phyloP scores from a whole-genome alignment of 2,113 vertebrate species.

The Tragelaphus strepsiceros region DNA sequence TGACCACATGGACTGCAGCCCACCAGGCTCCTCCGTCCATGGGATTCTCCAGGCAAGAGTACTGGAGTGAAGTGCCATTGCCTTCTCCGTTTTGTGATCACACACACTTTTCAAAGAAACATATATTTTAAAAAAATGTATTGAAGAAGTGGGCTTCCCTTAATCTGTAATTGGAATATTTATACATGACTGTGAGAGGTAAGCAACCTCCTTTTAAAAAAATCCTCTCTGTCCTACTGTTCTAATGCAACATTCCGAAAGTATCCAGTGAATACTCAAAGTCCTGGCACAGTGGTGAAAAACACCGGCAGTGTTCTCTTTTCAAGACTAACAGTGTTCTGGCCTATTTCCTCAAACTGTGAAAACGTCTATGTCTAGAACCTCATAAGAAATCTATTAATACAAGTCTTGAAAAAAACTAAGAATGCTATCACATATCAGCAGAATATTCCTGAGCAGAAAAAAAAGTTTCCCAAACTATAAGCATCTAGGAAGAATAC shows the following conservation, averaged over 20 bases:
- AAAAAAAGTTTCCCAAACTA: constrained; percentile 11
- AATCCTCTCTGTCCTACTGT: not conserved
- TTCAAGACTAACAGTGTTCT: constrained; percentile 41
- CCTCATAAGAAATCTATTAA: constrained; percentile 35
- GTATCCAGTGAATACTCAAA: not conserved
- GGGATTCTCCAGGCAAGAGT: too few relatives aligned
- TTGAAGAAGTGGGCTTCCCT: not conserved
- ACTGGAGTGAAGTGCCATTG: too few relatives aligned
- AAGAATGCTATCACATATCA: not conserved
- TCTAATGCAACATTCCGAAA: not conserved
- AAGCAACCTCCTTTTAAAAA: not conserved
- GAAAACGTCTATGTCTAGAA: constrained; percentile 47
- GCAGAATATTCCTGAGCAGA: not conserved
- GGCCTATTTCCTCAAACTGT: constrained; percentile 28
- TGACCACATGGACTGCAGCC: too few relatives aligned
- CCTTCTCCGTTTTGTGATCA: not conserved
- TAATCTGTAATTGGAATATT: not conserved
- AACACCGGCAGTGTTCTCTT: not conserved
- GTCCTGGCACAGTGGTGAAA: not conserved
- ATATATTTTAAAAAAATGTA: not conserved
- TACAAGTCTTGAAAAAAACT: constrained; percentile 44
- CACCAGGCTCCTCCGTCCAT: too few relatives aligned
- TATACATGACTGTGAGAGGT: not conserved
- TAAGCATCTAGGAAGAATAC: not conserved
- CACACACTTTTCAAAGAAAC: not conserved